phyloP scores from a whole-genome alignment of 2,797 vertebrate genomes.

The Lepidocolaptes lacrymiger region DNA sequence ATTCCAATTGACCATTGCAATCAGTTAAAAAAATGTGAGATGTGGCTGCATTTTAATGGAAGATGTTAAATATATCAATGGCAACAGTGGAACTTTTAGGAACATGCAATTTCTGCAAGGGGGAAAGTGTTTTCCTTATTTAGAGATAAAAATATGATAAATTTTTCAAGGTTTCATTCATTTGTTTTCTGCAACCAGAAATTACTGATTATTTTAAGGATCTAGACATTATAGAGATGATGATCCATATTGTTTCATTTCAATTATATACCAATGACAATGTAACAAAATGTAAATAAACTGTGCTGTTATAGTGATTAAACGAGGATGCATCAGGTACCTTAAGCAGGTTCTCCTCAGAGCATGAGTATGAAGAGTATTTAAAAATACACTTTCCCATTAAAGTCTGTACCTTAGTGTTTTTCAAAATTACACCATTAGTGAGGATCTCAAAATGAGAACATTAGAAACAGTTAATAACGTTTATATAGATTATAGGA shows the following conservation, averaged over 20 bases:
- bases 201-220: neutral
- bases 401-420: too few species aligned
- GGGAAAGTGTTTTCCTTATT: slow-evolving; percentile 34
- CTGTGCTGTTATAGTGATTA: neutral
- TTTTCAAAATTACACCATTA: neutral
- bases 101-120: slow-evolving; percentile 46
- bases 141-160: slow-evolving; percentile 13
- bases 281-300: neutral
- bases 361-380: neutral
- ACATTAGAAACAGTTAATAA: neutral
- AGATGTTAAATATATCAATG: slow-evolving; percentile 52
- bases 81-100: slow-evolving; percentile 41
- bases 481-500: neutral
- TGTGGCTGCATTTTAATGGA: slow-evolving; percentile 54
- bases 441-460: neutral
- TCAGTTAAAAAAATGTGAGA: slow-evolving; percentile 52
- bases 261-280: neutral
- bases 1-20: slow-evolving; percentile 19
- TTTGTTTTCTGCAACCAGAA: slow-evolving; percentile 10
- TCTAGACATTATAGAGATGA: neutral
- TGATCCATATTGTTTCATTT: neutral
- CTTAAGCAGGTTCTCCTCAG: neutral
- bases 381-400: neutral
- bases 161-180: slow-evolving; percentile 3
- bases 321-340: neutral